These are phyloP conservation scores for Acrocephalus kingi DNA, from an alignment of 2,113 vertebrate genomes.

Conservation along the genomic window DNA sequence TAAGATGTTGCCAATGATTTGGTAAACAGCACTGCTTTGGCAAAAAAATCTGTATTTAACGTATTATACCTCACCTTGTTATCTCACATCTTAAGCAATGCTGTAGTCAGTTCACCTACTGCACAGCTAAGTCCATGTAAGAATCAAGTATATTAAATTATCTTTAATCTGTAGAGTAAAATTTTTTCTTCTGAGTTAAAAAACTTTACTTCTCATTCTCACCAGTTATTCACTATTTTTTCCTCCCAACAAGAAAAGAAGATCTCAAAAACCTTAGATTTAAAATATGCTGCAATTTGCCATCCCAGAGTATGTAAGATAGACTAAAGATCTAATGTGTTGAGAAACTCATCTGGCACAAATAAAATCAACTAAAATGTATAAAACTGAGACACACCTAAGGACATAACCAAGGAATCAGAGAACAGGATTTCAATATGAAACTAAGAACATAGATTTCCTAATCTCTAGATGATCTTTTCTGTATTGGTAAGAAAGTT, in stretches of 20 bases:
- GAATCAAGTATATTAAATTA: background rate
- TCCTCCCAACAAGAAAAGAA: background rate
- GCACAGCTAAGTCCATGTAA: background rate
- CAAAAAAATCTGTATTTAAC: background rate
- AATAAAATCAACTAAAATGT: background rate
- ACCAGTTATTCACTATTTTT: background rate
- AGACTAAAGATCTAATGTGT: background rate
- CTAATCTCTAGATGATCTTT: background rate
- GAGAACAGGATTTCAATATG: background rate
- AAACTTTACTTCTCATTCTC: background rate
- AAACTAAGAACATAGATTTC: background rate
- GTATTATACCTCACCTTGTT: background rate
- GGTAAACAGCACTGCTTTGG: background rate
- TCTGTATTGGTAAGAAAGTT: background rate
- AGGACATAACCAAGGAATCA: background rate
- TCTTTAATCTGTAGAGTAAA: background rate
- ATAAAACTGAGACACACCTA: background rate
- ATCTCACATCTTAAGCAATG: background rate
- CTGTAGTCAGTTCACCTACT: background rate
- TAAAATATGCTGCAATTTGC: background rate
- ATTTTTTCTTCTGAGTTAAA: background rate
- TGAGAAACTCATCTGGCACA: background rate
- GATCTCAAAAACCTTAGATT: background rate
- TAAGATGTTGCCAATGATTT: constrained; percentile 48
- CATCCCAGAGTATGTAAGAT: background rate